Percentiles rank a stretch among this genome's conserved stretches.
Conservation (phyloP, 2,888 invertebrate genomes). For the Lissocephala sabroskyi region DNA sequence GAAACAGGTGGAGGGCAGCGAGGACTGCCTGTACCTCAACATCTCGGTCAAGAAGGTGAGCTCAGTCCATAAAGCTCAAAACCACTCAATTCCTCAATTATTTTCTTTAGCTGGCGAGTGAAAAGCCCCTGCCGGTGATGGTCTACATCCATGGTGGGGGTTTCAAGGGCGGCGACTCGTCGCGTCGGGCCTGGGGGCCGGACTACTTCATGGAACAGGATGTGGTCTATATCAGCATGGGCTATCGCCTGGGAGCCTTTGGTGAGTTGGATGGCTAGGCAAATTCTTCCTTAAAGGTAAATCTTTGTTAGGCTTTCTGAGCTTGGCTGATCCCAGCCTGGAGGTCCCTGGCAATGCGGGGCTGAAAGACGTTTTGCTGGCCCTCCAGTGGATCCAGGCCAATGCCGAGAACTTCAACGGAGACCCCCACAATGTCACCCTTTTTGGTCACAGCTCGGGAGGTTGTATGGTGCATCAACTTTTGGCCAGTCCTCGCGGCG, state of each 20-base stretch:
- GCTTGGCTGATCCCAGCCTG: slow-evolving; percentile 70
- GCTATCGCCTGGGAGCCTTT: slow-evolving; percentile 72
- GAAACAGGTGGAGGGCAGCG: slow-evolving; percentile 46
- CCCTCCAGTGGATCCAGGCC: slow-evolving; percentile 72
- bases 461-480: slow-evolving; percentile 69
- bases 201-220: slow-evolving; percentile 71
- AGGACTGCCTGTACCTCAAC: slow-evolving; percentile 62
- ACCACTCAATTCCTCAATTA: not conserved
- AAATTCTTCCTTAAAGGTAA: not conserved
- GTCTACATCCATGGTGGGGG: slow-evolving; percentile 51
- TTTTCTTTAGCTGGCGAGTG: slow-evolving; percentile 27
- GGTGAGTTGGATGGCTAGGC: slow-evolving; percentile 28
- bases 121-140: slow-evolving; percentile 45
- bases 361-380: slow-evolving; percentile 73
- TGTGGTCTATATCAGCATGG: slow-evolving; percentile 70
- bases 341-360: slow-evolving; percentile 74
- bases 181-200: slow-evolving; percentile 61
- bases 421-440: slow-evolving; percentile 73
- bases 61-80: not conserved
- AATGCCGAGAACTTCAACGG: slow-evolving; percentile 73
- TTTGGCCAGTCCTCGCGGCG: slow-evolving; percentile 71
- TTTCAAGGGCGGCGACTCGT: slow-evolving; percentile 43
- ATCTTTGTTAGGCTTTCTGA: slow-evolving; percentile 70
- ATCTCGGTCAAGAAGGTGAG: slow-evolving; percentile 43
- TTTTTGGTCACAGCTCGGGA: slow-evolving; percentile 75